Conservation (phyloP, 2,797 vertebrate species). For the Helarctos malayanus region DNA sequence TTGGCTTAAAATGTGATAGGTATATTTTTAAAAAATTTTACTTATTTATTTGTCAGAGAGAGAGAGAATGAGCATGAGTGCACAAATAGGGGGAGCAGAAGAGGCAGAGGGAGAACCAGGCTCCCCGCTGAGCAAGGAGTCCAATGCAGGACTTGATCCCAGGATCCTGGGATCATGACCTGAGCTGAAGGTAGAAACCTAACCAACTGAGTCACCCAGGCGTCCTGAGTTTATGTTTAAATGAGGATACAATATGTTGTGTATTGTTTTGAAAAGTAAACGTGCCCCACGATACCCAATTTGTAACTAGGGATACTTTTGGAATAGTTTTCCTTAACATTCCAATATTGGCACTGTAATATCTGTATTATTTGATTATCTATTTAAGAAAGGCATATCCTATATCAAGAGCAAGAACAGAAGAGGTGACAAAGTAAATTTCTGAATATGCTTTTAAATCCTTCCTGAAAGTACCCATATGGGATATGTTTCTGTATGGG, state of each 20-base stretch:
- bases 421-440: conserved; percentile 22
- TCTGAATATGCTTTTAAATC: conserved; percentile 17
- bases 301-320: neutral
- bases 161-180: neutral
- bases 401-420: conserved; percentile 35
- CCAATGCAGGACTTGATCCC: neutral
- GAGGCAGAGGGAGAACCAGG: neutral
- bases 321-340: conserved; percentile 17
- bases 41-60: neutral
- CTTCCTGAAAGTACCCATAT: neutral
- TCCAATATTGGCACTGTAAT: neutral
- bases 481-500: neutral
- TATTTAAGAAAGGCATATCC: neutral
- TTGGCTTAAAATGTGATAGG: neutral
- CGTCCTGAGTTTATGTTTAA: neutral
- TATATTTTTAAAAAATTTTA: neutral
- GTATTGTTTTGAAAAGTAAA: conserved; percentile 47
- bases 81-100: neutral
- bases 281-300: neutral
- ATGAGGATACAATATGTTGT: neutral
- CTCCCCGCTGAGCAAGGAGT: neutral
- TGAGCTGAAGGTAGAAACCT: neutral
- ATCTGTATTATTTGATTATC: neutral
- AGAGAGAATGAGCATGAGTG: neutral
- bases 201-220: neutral